Evolutionary conservation across 1,140 invertebrate species (phyloP).

Genomic region (Harlomillsia oculata): DNA sequence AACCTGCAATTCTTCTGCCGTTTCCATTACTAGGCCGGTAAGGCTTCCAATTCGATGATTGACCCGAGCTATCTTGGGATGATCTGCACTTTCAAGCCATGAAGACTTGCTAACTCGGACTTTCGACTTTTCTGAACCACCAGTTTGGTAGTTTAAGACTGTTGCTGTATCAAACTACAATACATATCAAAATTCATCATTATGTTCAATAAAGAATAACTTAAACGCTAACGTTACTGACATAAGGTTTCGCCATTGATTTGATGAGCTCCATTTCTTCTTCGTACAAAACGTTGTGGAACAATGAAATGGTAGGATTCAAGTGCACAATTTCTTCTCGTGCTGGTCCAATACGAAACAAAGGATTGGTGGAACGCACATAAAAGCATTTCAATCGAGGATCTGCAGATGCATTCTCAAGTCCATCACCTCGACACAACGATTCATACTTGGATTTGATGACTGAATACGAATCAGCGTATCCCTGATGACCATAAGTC

Average conservation of each 20-base stretch:
- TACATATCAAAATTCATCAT: background rate
- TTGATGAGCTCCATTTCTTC: constrained; percentile 83
- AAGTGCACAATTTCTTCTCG: constrained; percentile 83
- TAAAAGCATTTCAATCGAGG: constrained; percentile 69
- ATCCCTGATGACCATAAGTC: background rate
- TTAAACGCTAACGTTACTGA: background rate
- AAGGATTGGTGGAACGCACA: constrained; percentile 53
- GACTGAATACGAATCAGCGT: background rate
- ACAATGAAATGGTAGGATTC: constrained; percentile 76
- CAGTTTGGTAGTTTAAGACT: constrained; percentile 89
- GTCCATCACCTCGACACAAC: constrained; percentile 76
- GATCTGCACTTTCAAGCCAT: constrained; percentile 79
- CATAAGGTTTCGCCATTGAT: constrained; percentile 29
- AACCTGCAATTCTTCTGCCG: constrained; percentile 90
- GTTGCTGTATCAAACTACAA: constrained; percentile 79
- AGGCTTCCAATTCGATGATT: constrained; percentile 64
- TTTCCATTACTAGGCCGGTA: constrained; percentile 69
- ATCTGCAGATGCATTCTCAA: constrained; percentile 41
- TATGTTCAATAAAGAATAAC: background rate
- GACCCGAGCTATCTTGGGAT: constrained; percentile 61
- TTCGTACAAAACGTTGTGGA: constrained; percentile 80
- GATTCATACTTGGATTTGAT: constrained; percentile 54
- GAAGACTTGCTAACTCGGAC: constrained; percentile 97
- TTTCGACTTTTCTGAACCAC: constrained; percentile 79
- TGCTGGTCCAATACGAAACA: constrained; percentile 69